phyloP scores from a whole-genome alignment of 2,888 invertebrate genomes.

The Leucophenga montana region DNA sequence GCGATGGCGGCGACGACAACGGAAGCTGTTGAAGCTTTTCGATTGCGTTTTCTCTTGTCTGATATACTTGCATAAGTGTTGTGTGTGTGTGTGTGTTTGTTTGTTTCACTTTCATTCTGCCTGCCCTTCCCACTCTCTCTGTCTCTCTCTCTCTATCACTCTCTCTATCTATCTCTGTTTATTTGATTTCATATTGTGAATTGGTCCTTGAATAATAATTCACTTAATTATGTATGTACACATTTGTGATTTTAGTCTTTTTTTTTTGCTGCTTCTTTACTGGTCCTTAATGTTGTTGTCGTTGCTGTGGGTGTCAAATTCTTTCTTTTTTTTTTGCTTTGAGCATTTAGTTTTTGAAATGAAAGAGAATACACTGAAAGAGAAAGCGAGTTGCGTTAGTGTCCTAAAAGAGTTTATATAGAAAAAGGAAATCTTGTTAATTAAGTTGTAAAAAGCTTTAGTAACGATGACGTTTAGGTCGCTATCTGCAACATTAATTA shows the following conservation, averaged over 20 bases:
- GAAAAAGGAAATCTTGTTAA: too few relatives aligned
- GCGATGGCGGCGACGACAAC: conserved; percentile 1
- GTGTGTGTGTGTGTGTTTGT: conserved; percentile 23
- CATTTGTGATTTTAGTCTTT: background rate
- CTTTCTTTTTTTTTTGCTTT: background rate
- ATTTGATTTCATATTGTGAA: conserved; percentile 29
- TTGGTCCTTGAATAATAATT: conserved; percentile 54
- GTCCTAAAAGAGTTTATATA: too few relatives aligned
- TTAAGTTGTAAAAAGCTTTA: too few relatives aligned
- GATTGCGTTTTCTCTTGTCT: conserved; percentile 17
- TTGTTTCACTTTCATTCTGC: too few relatives aligned
- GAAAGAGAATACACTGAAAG: background rate
- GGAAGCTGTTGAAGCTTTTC: conserved; percentile 33
- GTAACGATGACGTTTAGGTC: too few relatives aligned
- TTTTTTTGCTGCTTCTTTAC: background rate
- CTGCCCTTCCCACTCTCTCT: too few relatives aligned
- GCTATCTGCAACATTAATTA: too few relatives aligned
- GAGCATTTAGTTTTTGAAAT: too few relatives aligned
- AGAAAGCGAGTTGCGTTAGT: too few relatives aligned
- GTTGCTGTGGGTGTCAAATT: background rate
- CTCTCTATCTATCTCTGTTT: background rate
- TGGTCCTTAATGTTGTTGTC: background rate
- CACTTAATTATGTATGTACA: conserved; percentile 50
- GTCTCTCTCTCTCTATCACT: background rate
- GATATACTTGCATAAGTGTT: conserved; percentile 11